These are phyloP conservation scores for Speoplatyrhinus poulsoni DNA, from an alignment of 2,113 vertebrate species.

Conservation along the genomic window DNA sequence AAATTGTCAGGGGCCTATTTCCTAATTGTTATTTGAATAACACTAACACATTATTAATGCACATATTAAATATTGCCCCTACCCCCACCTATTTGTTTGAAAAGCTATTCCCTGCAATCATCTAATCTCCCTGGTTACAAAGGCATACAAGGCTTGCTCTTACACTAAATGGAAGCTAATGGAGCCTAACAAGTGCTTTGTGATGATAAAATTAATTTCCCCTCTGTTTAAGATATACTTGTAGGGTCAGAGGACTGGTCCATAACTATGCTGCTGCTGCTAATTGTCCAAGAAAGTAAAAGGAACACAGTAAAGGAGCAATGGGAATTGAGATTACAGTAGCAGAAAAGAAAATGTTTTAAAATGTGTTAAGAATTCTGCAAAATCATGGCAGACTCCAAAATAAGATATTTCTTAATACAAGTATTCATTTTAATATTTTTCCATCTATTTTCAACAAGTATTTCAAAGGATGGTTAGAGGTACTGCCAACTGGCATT, in stretches of 20 bases:
- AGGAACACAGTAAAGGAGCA: no score
- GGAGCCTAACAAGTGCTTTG: slow-evolving; percentile 39
- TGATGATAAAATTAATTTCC: slow-evolving; percentile 25
- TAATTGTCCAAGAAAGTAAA: neutral
- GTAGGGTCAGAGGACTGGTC: neutral
- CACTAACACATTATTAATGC: slow-evolving; percentile 73
- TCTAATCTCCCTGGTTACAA: slow-evolving; percentile 63
- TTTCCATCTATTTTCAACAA: no score
- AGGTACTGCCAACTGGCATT: no score
- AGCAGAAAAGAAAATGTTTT: no score
- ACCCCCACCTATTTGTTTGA: slow-evolving; percentile 63
- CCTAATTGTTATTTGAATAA: slow-evolving; percentile 72
- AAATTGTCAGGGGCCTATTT: slow-evolving; percentile 50
- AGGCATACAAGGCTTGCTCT: slow-evolving; percentile 23
- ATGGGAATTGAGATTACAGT: no score
- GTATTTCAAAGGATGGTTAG: no score
- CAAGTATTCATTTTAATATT: neutral
- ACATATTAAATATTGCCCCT: slow-evolving; percentile 74
- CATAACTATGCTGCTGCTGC: no score
- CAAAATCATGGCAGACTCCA: no score
- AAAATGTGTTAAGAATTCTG: no score
- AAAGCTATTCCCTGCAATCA: slow-evolving; percentile 49
- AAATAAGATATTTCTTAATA: neutral
- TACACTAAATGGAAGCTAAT: slow-evolving; percentile 55
- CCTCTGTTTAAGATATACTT: neutral